Percentiles rank a stretch among this genome's conserved stretches.
Conservation (phyloP, 35 echinoderm and acorn worm genomes). For the Diadema setosum region DNA sequence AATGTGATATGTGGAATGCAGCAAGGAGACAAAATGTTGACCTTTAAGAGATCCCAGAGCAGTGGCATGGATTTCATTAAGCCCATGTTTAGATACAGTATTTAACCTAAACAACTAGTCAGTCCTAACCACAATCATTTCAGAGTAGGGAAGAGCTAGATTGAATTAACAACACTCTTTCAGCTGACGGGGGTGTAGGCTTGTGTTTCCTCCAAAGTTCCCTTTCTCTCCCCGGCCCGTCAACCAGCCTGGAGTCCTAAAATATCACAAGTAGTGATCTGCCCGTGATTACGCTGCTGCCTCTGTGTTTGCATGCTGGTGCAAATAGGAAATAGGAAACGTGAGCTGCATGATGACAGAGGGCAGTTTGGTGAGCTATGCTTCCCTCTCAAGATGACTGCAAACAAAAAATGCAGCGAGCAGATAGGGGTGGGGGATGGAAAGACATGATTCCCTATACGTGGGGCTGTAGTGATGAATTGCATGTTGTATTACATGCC, state of each 20-base stretch:
- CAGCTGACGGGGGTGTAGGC: too few species aligned
- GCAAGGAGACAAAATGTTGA: not conserved
- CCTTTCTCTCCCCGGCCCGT: too few species aligned
- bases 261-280: not conserved
- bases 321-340: constrained; percentile 2
- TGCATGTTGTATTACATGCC: too few species aligned
- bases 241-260: not conserved
- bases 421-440: not conserved
- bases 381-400: not conserved
- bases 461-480: too few species aligned
- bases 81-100: not conserved
- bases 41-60: not conserved
- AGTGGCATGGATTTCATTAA: not conserved
- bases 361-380: not conserved
- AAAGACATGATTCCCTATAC: too few species aligned
- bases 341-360: not conserved
- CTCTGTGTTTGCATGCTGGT: not conserved
- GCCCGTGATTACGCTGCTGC: not conserved
- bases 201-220: too few species aligned
- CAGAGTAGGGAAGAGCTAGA: too few species aligned
- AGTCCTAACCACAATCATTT: too few species aligned
- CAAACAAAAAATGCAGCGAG: not conserved
- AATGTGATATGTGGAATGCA: not conserved
- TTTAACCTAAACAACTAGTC: not conserved
- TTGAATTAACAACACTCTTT: too few species aligned